phyloP scores from a whole-genome alignment of 2,888 invertebrate species.

The Cheilosia scutellata region DNA sequence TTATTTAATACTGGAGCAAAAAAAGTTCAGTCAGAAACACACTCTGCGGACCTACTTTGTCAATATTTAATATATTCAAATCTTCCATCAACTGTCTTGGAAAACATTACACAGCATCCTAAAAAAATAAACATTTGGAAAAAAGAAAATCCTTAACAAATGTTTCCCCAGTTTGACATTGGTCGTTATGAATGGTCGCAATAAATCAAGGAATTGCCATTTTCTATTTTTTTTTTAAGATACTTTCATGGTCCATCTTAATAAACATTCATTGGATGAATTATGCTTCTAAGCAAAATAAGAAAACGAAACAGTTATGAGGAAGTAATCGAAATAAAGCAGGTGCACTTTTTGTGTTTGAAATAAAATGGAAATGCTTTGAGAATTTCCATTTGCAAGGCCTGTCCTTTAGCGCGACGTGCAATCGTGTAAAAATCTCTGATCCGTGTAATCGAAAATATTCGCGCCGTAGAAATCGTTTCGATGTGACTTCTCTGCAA shows the following conservation, averaged over 20 bases:
- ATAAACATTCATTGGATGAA: constrained; percentile 25
- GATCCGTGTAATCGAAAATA: constrained; percentile 58
- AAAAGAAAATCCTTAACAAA: constrained; percentile 5
- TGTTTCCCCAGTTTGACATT: neutral
- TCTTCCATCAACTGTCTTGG: neutral
- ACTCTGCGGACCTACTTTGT: no score
- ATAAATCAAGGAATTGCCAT: constrained; percentile 23
- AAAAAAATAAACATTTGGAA: neutral
- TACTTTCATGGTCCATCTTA: neutral
- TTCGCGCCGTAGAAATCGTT: constrained; percentile 14
- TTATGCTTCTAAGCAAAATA: constrained; percentile 5
- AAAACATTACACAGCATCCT: neutral
- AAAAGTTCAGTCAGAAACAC: no score
- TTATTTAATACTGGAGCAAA: no score
- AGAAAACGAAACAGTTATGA: neutral
- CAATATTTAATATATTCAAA: no score
- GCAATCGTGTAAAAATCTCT: constrained; percentile 26
- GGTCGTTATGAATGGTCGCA: constrained; percentile 14
- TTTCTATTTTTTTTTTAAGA: neutral
- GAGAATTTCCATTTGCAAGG: constrained; percentile 15
- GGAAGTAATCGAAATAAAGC: constrained; percentile 8
- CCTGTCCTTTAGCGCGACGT: neutral
- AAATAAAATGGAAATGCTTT: constrained; percentile 13
- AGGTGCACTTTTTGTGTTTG: constrained; percentile 30
- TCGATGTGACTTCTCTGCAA: constrained; percentile 2